Base-by-base conservation (phyloP, 1,140 invertebrate species). In the Megathymus violae region DNA sequence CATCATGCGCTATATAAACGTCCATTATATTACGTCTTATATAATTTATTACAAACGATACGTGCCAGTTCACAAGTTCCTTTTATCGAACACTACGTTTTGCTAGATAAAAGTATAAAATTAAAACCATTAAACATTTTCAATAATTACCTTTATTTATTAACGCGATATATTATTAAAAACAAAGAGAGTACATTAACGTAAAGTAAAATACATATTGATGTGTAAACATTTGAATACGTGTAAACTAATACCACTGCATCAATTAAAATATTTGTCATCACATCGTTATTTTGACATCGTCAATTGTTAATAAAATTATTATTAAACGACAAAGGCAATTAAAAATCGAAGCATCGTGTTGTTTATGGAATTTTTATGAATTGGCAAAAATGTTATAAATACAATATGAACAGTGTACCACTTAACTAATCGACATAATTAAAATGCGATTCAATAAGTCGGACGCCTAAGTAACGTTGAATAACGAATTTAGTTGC, bases 1-100 rank as follows among this genome's bases (percentile, higher is more conserved):
- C 51, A 54, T 17, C 13, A 54, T 54, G 15, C 17, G 38, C 51
- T 15, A 36, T 54, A 41, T 25, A 41, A 54, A 54, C 17, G 51
- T 54, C 16, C 15, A 40, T 52, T 40, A 38, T 16, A 10, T 44
- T 51, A 52, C 31, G 38, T 52, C 14, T 40, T 22, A 40, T 13
- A 52, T 16, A 52, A 36, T 19, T 52, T 15, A 52, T 38, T n/a
- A n/a, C n/a, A n/a, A n/a, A n/a, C n/a, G n/a, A 38, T 13, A 51
- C 19, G 48, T 19, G 31, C 36, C 34, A 27, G n/a, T 38, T 38
- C 34, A n/a, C 15, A 36, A 16, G 44, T 47, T 27, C 5, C 11
- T 48, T 6, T 13, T 34, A 34, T 48, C 25, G 15, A 48, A 15
- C 0, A 19, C 16, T 10, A 5, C 14, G 4, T 6, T 22, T 46